Percentiles rank a stretch among this genome's conserved stretches.
phyloP scores from a whole-genome alignment of 2,888 invertebrate genomes.

The Leptothorax acervorum region DNA sequence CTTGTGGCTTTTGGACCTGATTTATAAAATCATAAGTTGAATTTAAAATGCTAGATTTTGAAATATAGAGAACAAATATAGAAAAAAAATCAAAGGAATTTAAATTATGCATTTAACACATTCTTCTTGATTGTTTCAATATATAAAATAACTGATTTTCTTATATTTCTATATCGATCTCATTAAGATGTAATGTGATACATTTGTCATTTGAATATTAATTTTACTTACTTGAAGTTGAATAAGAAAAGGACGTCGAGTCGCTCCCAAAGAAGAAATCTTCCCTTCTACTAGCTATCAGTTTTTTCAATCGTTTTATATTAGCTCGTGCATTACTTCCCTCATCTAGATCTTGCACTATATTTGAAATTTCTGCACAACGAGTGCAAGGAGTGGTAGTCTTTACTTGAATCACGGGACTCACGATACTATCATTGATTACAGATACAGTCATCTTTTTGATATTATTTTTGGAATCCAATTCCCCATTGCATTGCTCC shows the following conservation, averaged over 20 bases:
- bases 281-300: conserved; percentile 74
- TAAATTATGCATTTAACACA: neutral
- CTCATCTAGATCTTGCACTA: conserved; percentile 44
- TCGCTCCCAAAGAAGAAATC: conserved; percentile 77
- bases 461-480: neutral
- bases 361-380: conserved; percentile 20
- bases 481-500: neutral
- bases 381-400: neutral
- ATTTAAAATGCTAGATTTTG: neutral
- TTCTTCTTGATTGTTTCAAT: neutral
- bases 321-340: conserved; percentile 70
- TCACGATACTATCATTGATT: conserved; percentile 4
- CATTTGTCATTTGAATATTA: neutral
- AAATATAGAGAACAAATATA: neutral
- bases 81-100: neutral
- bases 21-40: neutral
- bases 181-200: neutral
- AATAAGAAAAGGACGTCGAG: conserved; percentile 50
- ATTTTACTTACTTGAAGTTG: conserved; percentile 58
- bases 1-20: conserved; percentile 58
- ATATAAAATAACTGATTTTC: neutral
- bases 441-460: neutral
- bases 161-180: neutral
- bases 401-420: neutral
- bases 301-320: conserved; percentile 75